Evolutionary conservation across 2,888 invertebrate genomes (phyloP), one percentile per base, ranked within the genome.

Genomic region (Sphaerophoria rueppellii): DNA sequence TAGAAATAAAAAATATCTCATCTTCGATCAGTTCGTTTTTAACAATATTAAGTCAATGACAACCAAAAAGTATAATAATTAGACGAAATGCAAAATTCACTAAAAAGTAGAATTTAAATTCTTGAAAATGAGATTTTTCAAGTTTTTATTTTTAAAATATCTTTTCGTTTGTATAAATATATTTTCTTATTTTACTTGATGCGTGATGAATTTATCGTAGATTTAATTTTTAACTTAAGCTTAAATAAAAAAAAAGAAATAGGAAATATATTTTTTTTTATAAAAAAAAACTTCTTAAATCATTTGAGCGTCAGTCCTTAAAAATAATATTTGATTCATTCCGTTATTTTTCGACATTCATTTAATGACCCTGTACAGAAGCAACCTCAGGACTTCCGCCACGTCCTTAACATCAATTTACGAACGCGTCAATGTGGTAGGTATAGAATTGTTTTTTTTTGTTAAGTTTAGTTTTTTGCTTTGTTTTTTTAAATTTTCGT

Each of bases 281-380:
- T 12, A 12, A 34, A 55, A 37, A 72, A 40, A 58, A 70, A 14
- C 32, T 60, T 37, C 14, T 63, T 40, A 6, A 9, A 43, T 4
- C 4, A 43, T 77, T 77, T 80, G 82, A 82, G 78, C 78, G 73
- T 78, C 82, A 71, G 82, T 83, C 43, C 79, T 78, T 78, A 76
- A 83, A 61, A 69, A 6, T 55, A 69, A 52, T 2, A 34, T 37
- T 54, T 16, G 24, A 12, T 43, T 61, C 16, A 5, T 46, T 46
- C n/a, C 11, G n/a, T n/a, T n/a, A 11, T 40, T 79, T 79, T 79
- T 79, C 75, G 79, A 78, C 78, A 54, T 50, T 43, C 43, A 4
- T 9, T 9, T 43, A 0, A 9, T 9, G 6, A 40, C 4, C 4
- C 40, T 40, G 0, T 4, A 40, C 40, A 9, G 9, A 43, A 81